Percentiles rank a stretch among this genome's conserved stretches.
phyloP scores from a whole-genome alignment of 2,797 vertebrate species.

The Balearica regulorum region DNA sequence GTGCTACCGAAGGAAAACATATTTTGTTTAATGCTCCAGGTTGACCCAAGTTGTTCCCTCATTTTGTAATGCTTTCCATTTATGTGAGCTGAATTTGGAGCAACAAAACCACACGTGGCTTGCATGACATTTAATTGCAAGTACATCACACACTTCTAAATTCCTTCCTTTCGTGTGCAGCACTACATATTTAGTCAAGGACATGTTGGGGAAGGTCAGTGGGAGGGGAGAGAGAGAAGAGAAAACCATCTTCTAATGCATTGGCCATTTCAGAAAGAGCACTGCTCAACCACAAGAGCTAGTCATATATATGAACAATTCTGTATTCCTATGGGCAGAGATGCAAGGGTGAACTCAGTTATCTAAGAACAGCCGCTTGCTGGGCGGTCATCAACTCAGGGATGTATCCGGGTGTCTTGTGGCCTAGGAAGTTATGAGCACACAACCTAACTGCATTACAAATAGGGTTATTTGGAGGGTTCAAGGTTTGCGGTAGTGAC shows the following conservation, averaged over 20 bases:
- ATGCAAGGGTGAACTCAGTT: background rate
- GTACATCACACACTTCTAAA: slow-evolving; percentile 51
- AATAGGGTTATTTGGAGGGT: background rate
- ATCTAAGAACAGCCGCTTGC: background rate
- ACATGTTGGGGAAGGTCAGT: slow-evolving; percentile 22
- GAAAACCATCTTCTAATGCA: background rate
- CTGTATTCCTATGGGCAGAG: background rate
- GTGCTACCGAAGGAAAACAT: slow-evolving; percentile 31
- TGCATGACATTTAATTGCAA: slow-evolving; percentile 58
- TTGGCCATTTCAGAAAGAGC: background rate
- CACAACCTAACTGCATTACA: background rate
- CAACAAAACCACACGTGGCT: slow-evolving; percentile 62
- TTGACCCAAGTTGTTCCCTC: slow-evolving; percentile 47
- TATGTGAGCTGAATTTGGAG: slow-evolving; percentile 55
- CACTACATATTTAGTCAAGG: slow-evolving; percentile 16
- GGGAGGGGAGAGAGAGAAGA: background rate
- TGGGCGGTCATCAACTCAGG: background rate
- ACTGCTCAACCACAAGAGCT: background rate
- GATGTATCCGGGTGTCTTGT: background rate
- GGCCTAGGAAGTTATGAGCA: slow-evolving; percentile 10
- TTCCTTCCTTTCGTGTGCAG: slow-evolving; percentile 58
- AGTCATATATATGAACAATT: background rate
- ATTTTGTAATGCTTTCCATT: slow-evolving; percentile 60
- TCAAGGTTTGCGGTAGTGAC: background rate
- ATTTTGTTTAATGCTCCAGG: slow-evolving; percentile 23